Evolutionary conservation across 1,140 invertebrate species (phyloP).

Genomic region (Hestina assimilis): DNA sequence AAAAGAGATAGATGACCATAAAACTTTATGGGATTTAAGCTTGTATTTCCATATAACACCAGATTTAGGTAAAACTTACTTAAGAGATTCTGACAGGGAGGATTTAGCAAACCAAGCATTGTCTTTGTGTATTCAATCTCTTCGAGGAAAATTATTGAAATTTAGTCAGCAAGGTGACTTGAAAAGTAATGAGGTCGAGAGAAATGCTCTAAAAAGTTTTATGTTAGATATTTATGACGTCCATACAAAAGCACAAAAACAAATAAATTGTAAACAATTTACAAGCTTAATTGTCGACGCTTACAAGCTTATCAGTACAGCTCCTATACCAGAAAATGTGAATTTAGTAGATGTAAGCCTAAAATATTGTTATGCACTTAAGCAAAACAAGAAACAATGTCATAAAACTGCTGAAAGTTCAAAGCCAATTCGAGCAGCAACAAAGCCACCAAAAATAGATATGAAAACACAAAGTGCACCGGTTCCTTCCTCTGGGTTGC

Average conservation of each 20-base stretch:
- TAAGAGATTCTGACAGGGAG: slow-evolving; percentile 88
- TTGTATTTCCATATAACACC: slow-evolving; percentile 88
- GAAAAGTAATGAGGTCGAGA: slow-evolving; percentile 65
- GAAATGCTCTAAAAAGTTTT: slow-evolving; percentile 70
- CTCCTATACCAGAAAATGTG: slow-evolving; percentile 53
- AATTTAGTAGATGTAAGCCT: slow-evolving; percentile 70
- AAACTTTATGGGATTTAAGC: slow-evolving; percentile 88
- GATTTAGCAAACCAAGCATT: slow-evolving; percentile 87
- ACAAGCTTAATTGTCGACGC: slow-evolving; percentile 80
- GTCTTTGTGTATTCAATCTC: slow-evolving; percentile 82
- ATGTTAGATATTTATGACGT: slow-evolving; percentile 82
- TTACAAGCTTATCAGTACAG: slow-evolving; percentile 76
- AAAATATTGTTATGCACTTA: slow-evolving; percentile 69
- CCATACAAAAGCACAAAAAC: slow-evolving; percentile 81
- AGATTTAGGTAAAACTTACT: slow-evolving; percentile 91
- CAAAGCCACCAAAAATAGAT: slow-evolving; percentile 32
- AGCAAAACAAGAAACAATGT: slow-evolving; percentile 48
- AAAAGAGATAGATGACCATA: slow-evolving; percentile 87
- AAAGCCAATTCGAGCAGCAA: slow-evolving; percentile 29
- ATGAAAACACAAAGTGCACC: slow-evolving; percentile 29
- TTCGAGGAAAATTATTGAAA: slow-evolving; percentile 73
- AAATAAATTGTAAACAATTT: slow-evolving; percentile 79
- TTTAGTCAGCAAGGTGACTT: slow-evolving; percentile 70
- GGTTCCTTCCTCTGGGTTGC: slow-evolving; percentile 35
- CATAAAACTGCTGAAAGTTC: slow-evolving; percentile 40